phyloP scores from a whole-genome alignment of 2,113 vertebrate species.

The Callorhinus ursinus region DNA sequence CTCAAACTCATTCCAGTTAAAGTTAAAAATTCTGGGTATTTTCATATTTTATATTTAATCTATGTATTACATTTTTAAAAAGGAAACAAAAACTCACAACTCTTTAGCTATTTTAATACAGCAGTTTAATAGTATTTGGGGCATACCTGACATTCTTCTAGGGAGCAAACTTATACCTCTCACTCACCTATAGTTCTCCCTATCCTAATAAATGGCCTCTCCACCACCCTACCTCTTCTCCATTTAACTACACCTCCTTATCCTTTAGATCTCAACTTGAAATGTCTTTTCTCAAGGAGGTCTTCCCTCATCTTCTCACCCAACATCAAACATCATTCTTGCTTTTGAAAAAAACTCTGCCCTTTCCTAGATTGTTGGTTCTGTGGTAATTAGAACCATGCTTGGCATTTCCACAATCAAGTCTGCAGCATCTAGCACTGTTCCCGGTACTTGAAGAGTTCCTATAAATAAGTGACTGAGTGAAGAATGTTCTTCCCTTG shows the following conservation, averaged over 20 bases:
- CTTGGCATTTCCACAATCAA: background rate
- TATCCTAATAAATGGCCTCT: background rate
- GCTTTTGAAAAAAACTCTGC: background rate
- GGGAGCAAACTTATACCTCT: background rate
- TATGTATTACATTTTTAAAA: background rate
- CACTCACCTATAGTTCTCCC: background rate
- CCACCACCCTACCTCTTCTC: background rate
- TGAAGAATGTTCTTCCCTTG: background rate
- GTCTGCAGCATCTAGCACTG: background rate
- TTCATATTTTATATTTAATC: background rate
- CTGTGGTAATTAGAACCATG: rapidly evolving
- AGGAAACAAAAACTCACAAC: background rate
- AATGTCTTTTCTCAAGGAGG: background rate
- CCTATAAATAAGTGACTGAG: background rate
- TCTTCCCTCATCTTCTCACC: background rate
- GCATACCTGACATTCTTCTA: background rate
- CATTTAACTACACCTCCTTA: background rate
- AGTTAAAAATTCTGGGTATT: background rate
- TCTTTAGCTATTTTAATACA: background rate
- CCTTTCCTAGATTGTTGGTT: background rate
- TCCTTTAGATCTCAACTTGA: background rate
- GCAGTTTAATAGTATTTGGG: background rate
- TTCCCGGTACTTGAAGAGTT: no score
- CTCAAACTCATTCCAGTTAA: background rate
- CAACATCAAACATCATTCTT: background rate